Conservation (phyloP, 2,888 invertebrate species). For the Tinea semifulvella region DNA sequence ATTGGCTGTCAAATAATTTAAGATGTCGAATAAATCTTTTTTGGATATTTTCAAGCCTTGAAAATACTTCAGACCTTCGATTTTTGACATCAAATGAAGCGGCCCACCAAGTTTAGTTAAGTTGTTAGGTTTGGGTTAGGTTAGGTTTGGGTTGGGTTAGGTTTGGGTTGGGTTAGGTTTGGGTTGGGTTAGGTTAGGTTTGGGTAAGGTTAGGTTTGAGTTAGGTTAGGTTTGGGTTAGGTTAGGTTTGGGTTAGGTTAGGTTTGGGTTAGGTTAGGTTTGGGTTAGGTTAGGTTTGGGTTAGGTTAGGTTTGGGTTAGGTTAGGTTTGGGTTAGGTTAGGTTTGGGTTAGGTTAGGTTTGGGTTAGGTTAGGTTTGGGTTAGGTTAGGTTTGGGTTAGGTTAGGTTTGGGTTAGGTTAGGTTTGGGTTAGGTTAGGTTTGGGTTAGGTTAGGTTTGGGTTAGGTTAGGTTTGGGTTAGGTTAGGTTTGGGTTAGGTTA, state of each 20-base stretch:
- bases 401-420: conserved; percentile 5
- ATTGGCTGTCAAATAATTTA: too few species aligned
- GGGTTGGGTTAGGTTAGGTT: too few species aligned
- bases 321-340: conserved; percentile 1
- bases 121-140: too few species aligned
- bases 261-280: conserved; percentile 5
- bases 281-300: conserved; percentile 8
- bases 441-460: conserved; percentile 1
- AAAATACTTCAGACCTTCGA: too few species aligned
- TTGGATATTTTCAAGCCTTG: too few species aligned
- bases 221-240: background rate
- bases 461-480: conserved; percentile 3
- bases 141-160: too few species aligned
- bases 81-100: too few species aligned
- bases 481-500: conserved; percentile 1
- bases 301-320: conserved; percentile 5
- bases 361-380: conserved; percentile 7
- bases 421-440: conserved; percentile 3
- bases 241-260: background rate
- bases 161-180: too few species aligned
- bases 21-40: too few species aligned
- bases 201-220: background rate
- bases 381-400: conserved; percentile 9
- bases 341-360: conserved; percentile 4
- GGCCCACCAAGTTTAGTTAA: too few species aligned